Conservation (phyloP, 2,113 vertebrate genomes). For the Limnothrissa miodon region DNA sequence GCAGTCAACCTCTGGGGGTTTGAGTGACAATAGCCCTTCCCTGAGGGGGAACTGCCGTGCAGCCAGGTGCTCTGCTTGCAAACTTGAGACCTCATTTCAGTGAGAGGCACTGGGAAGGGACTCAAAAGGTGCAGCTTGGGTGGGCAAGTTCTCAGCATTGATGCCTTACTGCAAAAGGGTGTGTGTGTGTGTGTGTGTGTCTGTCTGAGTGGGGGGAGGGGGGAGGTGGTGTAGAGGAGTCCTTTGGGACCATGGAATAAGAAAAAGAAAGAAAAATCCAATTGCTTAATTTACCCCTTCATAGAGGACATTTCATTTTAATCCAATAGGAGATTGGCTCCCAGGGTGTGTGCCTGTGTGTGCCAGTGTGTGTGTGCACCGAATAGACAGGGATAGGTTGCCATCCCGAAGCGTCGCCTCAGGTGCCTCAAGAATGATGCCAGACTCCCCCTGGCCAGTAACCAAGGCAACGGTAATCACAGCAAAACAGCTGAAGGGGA, state of each 20-base stretch:
- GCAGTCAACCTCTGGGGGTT: not conserved
- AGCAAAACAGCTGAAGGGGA: constrained; percentile 13
- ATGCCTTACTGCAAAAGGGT: not conserved
- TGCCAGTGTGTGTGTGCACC: not conserved
- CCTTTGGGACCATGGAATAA: not conserved
- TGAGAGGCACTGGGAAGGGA: not conserved
- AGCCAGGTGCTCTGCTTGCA: not conserved
- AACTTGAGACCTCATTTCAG: not conserved
- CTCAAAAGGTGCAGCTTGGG: not conserved
- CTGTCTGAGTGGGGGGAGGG: too few species aligned
- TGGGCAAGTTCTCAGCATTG: not conserved
- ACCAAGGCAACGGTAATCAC: constrained; percentile 42
- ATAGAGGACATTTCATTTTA: not conserved
- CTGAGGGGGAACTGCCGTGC: not conserved
- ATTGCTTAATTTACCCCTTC: not conserved
- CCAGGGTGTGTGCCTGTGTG: not conserved
- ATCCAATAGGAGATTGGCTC: not conserved
- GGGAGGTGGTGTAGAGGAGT: not conserved
- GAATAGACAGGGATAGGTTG: not conserved
- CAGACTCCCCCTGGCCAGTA: constrained; percentile 26
- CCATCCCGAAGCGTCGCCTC: not conserved
- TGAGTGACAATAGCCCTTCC: not conserved
- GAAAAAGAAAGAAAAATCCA: not conserved
- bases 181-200: too few species aligned
- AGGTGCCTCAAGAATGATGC: not conserved